These are phyloP conservation scores for Serranus cabrilla DNA, from an alignment of 2,797 vertebrate genomes.

Conservation along the genomic window DNA sequence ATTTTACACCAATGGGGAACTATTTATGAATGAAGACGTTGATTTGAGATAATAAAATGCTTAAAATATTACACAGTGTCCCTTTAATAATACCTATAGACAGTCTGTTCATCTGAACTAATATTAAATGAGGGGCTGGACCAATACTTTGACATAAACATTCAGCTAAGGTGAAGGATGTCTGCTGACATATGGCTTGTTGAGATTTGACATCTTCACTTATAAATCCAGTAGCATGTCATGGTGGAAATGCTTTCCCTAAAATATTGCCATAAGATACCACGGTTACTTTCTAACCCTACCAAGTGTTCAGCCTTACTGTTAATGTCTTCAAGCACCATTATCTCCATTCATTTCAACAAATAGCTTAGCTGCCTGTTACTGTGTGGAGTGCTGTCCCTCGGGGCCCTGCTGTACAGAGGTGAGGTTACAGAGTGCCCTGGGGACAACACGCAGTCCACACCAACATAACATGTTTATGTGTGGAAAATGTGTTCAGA, in stretches of 20 bases:
- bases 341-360: background rate
- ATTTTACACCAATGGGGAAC: too few relatives aligned
- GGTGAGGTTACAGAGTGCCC: constrained; percentile 14
- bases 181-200: too few relatives aligned
- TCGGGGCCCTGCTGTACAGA: constrained; percentile 9
- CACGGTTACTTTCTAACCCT: background rate
- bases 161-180: too few relatives aligned
- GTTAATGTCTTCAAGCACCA: background rate
- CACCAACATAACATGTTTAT: constrained; percentile 63
- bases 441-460: constrained; percentile 16
- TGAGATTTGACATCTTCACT: too few relatives aligned
- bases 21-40: too few relatives aligned
- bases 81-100: too few relatives aligned
- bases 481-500: constrained; percentile 5
- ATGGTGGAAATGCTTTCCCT: background rate
- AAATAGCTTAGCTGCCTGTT: constrained; percentile 11
- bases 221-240: too few relatives aligned
- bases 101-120: too few relatives aligned
- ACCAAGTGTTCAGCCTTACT: background rate
- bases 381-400: constrained; percentile 34
- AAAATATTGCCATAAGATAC: background rate
- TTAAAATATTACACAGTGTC: too few relatives aligned
- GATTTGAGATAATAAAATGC: too few relatives aligned
- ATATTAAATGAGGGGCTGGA: too few relatives aligned
- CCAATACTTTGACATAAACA: too few relatives aligned